Base-by-base conservation (phyloP, 2,888 invertebrate genomes). In the Thymelicus acteon region DNA sequence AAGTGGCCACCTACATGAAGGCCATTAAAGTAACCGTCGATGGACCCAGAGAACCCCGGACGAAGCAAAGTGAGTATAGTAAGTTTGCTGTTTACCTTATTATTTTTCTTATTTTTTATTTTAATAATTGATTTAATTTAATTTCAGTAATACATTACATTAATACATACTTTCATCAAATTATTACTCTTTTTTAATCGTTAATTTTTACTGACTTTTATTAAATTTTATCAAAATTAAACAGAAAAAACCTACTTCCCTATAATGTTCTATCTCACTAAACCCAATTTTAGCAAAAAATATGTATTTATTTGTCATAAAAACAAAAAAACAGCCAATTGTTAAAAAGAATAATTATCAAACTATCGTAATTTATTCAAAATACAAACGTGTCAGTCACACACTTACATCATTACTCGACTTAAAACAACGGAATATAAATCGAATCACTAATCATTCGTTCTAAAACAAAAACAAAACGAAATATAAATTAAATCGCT, bases 11-110 rank as follows among this genome's bases (percentile, higher is more conserved):
- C 6, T 99, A 99, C 89, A 96, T 94, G 81, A 99, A 99, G 88
- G 99, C 99, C 67, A 99, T 99, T 89, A 99, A 99, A 95, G 99
- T 99, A 71, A 99, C 99, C 31, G 99, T 99, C 47, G 99, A 99
- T 85, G 99, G 99, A 81, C 99, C 99, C 0, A 94, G 99, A 82
- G 99, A 99, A 93, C 99, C 99, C 15, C 95, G 99, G 91, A 98
- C 98, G 78, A 99, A 98, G 92, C 97, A 98, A 94, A 98, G 98
- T 98, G 95, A 97, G 98, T 96, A 77, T 66, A 67, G n/a, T 73
- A 66, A 57, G 54, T 73, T 39, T 39, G 31, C 48, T 5, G 3
- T 73, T 67, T 71, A 71, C 64, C 61, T 66, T 58, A 64, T 70
- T 62, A 48, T 31, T 52, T 10, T 62, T 48, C 31, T 1, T 0